Percentiles rank a stretch among this genome's conserved stretches.
These are phyloP conservation scores for Antechinus stuartii DNA, from an alignment of 2,113 vertebrate genomes.

Conservation along the genomic window DNA sequence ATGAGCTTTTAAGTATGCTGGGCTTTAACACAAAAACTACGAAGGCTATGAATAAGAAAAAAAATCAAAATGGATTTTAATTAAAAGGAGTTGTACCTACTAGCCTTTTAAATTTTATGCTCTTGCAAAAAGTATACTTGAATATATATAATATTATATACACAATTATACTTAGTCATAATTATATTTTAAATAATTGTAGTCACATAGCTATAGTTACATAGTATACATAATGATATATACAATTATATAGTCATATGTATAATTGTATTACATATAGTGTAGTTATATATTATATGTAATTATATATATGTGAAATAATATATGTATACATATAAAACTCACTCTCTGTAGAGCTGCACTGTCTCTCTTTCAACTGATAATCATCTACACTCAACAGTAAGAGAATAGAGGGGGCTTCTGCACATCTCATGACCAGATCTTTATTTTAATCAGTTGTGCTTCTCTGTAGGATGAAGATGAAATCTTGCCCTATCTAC, in stretches of 20 bases:
- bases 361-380: slow-evolving; percentile 24
- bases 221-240: neutral
- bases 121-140: neutral
- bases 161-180: neutral
- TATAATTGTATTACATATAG: neutral
- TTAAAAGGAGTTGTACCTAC: neutral
- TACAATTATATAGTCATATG: neutral
- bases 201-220: neutral
- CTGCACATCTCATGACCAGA: slow-evolving; percentile 10
- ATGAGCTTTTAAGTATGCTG: neutral
- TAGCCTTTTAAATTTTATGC: slow-evolving; percentile 25
- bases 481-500: slow-evolving; percentile 46
- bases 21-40: neutral
- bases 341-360: neutral
- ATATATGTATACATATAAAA: neutral
- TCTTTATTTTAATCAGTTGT: neutral
- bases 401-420: slow-evolving; percentile 8
- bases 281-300: neutral
- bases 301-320: too few species aligned
- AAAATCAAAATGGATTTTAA: slow-evolving; percentile 6
- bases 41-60: slow-evolving; percentile 16
- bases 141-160: slow-evolving; percentile 1
- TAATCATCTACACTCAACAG: neutral
- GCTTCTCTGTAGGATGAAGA: slow-evolving; percentile 61
- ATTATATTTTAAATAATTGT: neutral